These are phyloP conservation scores for Caenorhabditis virilis DNA, from an alignment of 2,888 invertebrate genomes.

Conservation along the genomic window DNA sequence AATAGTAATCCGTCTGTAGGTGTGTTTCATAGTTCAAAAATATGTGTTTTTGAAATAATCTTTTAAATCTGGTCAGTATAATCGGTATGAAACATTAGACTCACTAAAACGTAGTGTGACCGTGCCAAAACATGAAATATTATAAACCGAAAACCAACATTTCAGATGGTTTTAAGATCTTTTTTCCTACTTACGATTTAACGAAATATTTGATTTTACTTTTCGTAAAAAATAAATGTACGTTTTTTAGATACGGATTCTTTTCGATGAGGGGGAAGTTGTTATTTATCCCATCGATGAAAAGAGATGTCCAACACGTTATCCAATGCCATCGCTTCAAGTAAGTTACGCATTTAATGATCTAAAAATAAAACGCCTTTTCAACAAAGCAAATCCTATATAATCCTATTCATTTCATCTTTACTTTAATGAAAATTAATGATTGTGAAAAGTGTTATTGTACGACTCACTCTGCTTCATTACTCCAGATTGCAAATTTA, in stretches of 20 bases:
- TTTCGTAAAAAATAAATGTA: neutral
- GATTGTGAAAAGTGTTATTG: neutral
- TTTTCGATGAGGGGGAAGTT: slow-evolving; percentile 62
- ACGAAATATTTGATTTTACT: neutral
- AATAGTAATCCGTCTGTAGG: neutral
- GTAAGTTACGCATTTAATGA: slow-evolving; percentile 36
- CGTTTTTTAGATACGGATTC: slow-evolving; percentile 48
- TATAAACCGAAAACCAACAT: too few relatives aligned
- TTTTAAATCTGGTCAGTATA: neutral
- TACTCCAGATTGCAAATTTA: too few relatives aligned
- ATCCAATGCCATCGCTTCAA: slow-evolving; percentile 51
- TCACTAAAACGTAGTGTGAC: too few relatives aligned
- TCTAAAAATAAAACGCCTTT: too few relatives aligned
- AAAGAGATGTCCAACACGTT: slow-evolving; percentile 43
- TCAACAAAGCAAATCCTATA: too few relatives aligned
- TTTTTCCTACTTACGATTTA: neutral
- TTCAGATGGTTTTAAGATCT: too few relatives aligned
- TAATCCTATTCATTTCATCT: too few relatives aligned
- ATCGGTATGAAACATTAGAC: neutral
- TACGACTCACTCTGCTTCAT: too few relatives aligned
- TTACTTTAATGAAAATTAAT: neutral
- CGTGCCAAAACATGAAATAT: too few relatives aligned
- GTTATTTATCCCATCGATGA: slow-evolving; percentile 55
- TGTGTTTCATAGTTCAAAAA: neutral
- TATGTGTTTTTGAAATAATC: neutral